These are phyloP conservation scores for Drosophila merina DNA, from an alignment of 2,888 invertebrate species.

Conservation along the genomic window DNA sequence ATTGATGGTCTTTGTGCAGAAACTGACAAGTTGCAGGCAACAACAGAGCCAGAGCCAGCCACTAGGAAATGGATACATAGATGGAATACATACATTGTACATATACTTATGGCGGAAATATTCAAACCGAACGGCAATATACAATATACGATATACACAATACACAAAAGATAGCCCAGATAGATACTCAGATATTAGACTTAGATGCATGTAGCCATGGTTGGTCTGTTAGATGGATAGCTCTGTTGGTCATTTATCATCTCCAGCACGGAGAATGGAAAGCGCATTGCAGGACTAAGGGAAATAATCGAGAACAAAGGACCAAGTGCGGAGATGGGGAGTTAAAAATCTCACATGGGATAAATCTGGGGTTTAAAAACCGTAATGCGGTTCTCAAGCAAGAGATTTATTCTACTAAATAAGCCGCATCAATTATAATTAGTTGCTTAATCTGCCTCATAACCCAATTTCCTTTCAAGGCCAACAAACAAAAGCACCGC, in stretches of 20 bases:
- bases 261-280: conserved; percentile 20
- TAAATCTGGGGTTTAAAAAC: neutral
- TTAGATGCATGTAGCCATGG: conserved; percentile 44
- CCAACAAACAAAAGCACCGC: conserved; percentile 4
- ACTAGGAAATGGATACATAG: conserved; percentile 55
- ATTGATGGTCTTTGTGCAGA: conserved; percentile 78
- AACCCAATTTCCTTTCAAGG: conserved; percentile 35
- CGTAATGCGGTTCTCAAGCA: too few relatives aligned
- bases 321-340: neutral
- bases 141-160: conserved; percentile 37
- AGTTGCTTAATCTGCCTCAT: conserved; percentile 16
- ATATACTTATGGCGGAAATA: conserved; percentile 28
- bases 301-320: conserved; percentile 16
- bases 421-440: conserved; percentile 10
- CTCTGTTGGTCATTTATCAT: conserved; percentile 37
- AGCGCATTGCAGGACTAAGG: conserved; percentile 39
- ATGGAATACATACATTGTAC: conserved; percentile 9
- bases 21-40: conserved; percentile 75
- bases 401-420: neutral
- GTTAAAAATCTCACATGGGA: neutral
- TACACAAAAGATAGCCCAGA: conserved; percentile 45
- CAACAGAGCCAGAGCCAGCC: conserved; percentile 5
- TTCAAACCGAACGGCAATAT: conserved; percentile 40
- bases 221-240: conserved; percentile 36
- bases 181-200: conserved; percentile 48